These are phyloP conservation scores for Selene dorsalis DNA, from an alignment of 2,797 vertebrate species.

Conservation along the genomic window DNA sequence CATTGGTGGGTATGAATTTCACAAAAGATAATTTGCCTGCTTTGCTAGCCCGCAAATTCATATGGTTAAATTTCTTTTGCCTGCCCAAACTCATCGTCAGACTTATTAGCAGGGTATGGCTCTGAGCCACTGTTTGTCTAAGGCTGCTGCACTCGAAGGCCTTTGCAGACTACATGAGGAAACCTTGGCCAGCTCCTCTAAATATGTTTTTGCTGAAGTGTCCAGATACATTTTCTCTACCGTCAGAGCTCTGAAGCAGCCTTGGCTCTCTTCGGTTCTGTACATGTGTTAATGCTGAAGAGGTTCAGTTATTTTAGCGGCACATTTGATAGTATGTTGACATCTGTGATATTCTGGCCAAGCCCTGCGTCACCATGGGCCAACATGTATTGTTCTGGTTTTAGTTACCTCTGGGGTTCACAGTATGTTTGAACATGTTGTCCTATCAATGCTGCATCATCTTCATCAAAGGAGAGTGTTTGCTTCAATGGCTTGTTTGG, in stretches of 20 bases:
- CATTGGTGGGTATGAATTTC: conserved; percentile 71
- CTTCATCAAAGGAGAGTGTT: conserved; percentile 8
- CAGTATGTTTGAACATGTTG: conserved; percentile 57
- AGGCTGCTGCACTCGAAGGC: conserved; percentile 74
- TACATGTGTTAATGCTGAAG: conserved; percentile 79
- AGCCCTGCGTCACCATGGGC: conserved; percentile 55
- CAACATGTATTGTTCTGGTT: conserved; percentile 67
- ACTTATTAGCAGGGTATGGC: conserved; percentile 75
- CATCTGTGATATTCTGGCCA: conserved; percentile 72
- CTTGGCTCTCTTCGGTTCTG: conserved; percentile 66
- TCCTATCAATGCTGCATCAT: conserved; percentile 53
- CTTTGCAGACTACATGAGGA: conserved; percentile 69
- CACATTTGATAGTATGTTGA: conserved; percentile 80
- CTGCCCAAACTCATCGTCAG: conserved; percentile 71
- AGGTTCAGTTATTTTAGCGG: conserved; percentile 77
- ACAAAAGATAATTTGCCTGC: conserved; percentile 69
- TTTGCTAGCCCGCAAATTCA: conserved; percentile 66
- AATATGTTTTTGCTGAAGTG: conserved; percentile 79
- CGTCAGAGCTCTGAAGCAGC: conserved; percentile 67
- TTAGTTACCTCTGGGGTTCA: conserved; percentile 54
- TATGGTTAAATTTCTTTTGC: conserved; percentile 60
- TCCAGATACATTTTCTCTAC: conserved; percentile 79
- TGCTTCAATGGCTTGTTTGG: conserved; percentile 26
- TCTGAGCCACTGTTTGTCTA: conserved; percentile 79
- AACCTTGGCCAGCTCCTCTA: conserved; percentile 76